Evolutionary conservation across 2,888 invertebrate genomes (phyloP).

Genomic region (Sphinx pinastri): DNA sequence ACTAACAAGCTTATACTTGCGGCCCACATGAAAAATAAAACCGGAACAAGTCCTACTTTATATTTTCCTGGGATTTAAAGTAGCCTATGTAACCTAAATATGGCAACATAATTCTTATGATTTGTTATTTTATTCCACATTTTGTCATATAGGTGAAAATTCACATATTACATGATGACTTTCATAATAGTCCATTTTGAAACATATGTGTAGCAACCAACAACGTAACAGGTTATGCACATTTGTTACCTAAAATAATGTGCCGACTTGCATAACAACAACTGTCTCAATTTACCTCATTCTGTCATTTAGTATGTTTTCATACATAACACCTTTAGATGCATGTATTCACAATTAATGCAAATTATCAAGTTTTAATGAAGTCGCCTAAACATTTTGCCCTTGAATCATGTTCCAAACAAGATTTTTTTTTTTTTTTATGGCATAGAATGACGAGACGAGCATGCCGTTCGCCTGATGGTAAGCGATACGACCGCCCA

Average conservation of each 20-base stretch:
- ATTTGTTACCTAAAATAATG: slow-evolving; percentile 9
- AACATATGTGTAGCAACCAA: background rate
- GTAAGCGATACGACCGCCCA: too few relatives aligned
- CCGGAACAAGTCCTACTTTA: too few relatives aligned
- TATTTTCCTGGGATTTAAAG: too few relatives aligned
- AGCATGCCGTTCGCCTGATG: too few relatives aligned
- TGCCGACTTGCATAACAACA: slow-evolving; percentile 8
- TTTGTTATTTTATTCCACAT: background rate
- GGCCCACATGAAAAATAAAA: too few relatives aligned
- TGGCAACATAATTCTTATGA: background rate
- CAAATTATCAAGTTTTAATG: background rate
- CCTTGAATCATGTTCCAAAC: slow-evolving; percentile 1
- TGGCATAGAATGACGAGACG: too few relatives aligned
- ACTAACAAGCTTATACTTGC: too few relatives aligned
- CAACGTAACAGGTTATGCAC: slow-evolving; percentile 9
- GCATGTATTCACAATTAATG: background rate
- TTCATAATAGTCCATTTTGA: slow-evolving; percentile 5
- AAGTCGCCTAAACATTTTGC: background rate
- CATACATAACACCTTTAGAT: too few relatives aligned
- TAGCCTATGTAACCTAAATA: too few relatives aligned
- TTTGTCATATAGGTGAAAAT: background rate
- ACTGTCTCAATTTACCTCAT: background rate
- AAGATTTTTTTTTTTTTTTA: too few relatives aligned
- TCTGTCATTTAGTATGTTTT: background rate
- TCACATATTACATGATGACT: background rate